phyloP scores from a whole-genome alignment of 2,888 invertebrate species.

The Lycophotia porphyrea region DNA sequence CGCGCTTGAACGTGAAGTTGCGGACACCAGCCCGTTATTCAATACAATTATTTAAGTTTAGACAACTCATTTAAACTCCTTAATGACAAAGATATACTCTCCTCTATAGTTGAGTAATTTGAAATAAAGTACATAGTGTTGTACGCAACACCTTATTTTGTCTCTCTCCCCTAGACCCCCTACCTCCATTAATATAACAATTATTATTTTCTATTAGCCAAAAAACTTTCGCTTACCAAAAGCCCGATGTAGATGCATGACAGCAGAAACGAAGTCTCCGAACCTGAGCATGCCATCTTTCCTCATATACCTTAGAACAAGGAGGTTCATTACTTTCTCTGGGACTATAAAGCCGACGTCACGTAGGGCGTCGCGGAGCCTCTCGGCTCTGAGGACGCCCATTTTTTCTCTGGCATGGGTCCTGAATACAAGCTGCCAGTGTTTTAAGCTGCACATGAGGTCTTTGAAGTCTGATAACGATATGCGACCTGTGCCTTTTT shows the following conservation, averaged over 20 bases:
- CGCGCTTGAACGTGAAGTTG: no score
- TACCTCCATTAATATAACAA: neutral
- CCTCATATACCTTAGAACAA: slow-evolving; percentile 96
- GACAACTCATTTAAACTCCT: neutral
- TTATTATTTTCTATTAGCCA: neutral
- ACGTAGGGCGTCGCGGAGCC: slow-evolving; percentile 94
- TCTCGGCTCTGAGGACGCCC: slow-evolving; percentile 96
- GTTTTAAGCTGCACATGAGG: slow-evolving; percentile 96
- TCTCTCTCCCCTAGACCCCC: no score
- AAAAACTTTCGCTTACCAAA: slow-evolving; percentile 92
- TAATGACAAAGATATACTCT: neutral
- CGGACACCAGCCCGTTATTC: no score
- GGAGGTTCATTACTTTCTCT: slow-evolving; percentile 94
- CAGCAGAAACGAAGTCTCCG: slow-evolving; percentile 97
- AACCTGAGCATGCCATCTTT: slow-evolving; percentile 97
- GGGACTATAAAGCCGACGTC: slow-evolving; percentile 97
- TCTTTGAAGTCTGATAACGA: slow-evolving; percentile 97
- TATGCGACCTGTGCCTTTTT: slow-evolving; percentile 94
- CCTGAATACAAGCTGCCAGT: slow-evolving; percentile 97
- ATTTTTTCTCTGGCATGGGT: slow-evolving; percentile 97
- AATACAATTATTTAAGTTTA: neutral
- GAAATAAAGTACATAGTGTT: neutral
- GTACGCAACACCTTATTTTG: neutral
- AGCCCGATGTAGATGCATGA: slow-evolving; percentile 96
- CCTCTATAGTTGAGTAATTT: neutral